Percentiles rank a stretch among this genome's conserved stretches.
These are phyloP conservation scores for Hemicrepidius hirtus DNA, from an alignment of 2,888 invertebrate species.

Conservation along the genomic window DNA sequence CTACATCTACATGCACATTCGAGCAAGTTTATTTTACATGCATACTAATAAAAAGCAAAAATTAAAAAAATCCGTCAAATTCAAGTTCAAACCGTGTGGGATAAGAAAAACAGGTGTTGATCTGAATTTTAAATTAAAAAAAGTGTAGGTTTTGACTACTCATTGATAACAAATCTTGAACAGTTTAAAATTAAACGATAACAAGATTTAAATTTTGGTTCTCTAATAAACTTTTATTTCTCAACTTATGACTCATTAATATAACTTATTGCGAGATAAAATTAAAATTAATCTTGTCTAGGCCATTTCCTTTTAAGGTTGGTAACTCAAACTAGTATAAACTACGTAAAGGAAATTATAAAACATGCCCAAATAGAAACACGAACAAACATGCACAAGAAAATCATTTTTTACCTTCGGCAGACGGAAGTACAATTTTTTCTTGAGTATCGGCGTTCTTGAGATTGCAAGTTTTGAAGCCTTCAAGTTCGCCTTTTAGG, in stretches of 20 bases:
- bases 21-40: constrained; percentile 11
- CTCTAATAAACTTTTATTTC: too few species aligned
- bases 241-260: too few species aligned
- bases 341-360: neutral
- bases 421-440: constrained; percentile 94
- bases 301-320: neutral
- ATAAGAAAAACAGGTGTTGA: constrained; percentile 47
- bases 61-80: neutral
- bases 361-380: constrained; percentile 15
- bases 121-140: constrained; percentile 24
- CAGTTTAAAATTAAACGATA: too few species aligned
- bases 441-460: constrained; percentile 93
- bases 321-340: neutral
- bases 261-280: too few species aligned
- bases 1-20: constrained; percentile 76
- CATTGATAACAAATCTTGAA: constrained; percentile 3
- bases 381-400: neutral
- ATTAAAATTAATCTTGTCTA: too few species aligned
- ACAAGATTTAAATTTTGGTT: too few species aligned
- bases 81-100: constrained; percentile 31
- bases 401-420: constrained; percentile 81
- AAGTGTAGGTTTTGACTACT: neutral
- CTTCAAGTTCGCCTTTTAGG: constrained; percentile 93
- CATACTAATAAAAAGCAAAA: constrained; percentile 16
- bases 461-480: constrained; percentile 91